Base-by-base conservation (phyloP, 2,797 vertebrate genomes). In the Tolypeutes matacus region DNA sequence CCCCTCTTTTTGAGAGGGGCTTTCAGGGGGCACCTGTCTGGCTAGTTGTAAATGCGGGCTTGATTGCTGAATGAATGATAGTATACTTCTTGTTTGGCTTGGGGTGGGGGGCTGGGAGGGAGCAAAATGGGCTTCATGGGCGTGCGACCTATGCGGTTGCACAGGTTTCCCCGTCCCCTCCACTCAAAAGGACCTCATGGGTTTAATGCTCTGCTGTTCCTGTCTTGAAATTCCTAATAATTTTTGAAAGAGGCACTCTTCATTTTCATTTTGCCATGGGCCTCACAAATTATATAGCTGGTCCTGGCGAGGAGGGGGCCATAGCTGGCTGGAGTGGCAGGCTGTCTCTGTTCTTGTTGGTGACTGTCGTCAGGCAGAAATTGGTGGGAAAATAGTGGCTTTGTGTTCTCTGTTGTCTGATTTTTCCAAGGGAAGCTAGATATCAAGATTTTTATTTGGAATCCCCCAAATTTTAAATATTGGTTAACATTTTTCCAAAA, bases 61-160 rank as follows among this genome's bases (percentile, higher is more conserved):
- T 70, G 85, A 31, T 56, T 78, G 56, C 86, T 80, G n/a, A 89
- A 60, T 89, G 93, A 87, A 64, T 88, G 85, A 85, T 81, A 36
- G 62, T 86, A 53, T 64, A 58, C 53, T 96, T 89, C 69, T 60
- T 86, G 51, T 95, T 80, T 65, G 69, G 39, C 42, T 4, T n/a
- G n/a, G n/a, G n/a, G n/a, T n/a, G n/a, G n/a, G n/a, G n/a, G n/a
- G n/a, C n/a, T n/a, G n/a, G n/a, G 84, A 58, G 60, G 49, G 65
- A 34, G 18, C 77, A 51, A 15, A 62, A 21, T 69, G 2, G 36
- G 42, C 10, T 87, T 90, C n/a, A 2, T 42, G 49, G 53, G 21
- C 46, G 3, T 64, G 39, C 70, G 77, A 70, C 36, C 77, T 64
- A 53, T 39, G 18, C 27, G 1, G 2, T 42, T 58, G 42, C 49